A percentile compares a stretch with the other conserved stretches of the same genome.
These are phyloP conservation scores for Sardinella longiceps DNA, from an alignment of 2,797 vertebrate species.

Conservation along the genomic window DNA sequence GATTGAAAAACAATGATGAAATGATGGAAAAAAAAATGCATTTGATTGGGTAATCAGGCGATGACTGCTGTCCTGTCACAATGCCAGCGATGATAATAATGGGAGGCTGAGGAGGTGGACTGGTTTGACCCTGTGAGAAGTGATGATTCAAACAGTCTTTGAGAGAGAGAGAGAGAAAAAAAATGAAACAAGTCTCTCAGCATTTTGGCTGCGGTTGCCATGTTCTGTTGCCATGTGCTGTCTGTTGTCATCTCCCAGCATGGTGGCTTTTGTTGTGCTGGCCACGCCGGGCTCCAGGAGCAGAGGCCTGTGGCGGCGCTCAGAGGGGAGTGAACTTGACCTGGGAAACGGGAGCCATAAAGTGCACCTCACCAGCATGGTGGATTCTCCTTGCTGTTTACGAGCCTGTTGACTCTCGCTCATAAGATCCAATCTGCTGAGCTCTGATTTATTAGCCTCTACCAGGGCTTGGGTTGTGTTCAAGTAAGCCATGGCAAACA, in stretches of 20 bases:
- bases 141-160: background rate
- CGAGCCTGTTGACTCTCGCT: constrained; percentile 32
- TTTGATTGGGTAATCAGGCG: background rate
- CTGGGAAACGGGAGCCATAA: constrained; percentile 30
- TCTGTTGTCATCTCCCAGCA: background rate
- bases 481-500: background rate
- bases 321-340: constrained; percentile 27
- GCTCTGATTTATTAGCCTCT: constrained; percentile 30
- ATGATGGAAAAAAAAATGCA: background rate
- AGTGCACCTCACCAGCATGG: constrained; percentile 14
- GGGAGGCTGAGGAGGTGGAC: background rate
- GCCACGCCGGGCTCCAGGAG: background rate
- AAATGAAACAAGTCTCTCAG: background rate
- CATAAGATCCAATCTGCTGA: constrained; percentile 37
- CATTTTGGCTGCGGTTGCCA: background rate
- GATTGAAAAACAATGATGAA: background rate
- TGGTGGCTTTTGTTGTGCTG: background rate
- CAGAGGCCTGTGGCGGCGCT: background rate
- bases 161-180: background rate
- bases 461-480: background rate
- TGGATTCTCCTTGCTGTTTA: constrained; percentile 28
- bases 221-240: background rate
- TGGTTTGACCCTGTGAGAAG: background rate
- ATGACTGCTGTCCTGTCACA: background rate
- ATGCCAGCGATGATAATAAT: background rate